Conservation (phyloP, 1,140 invertebrate species). For the Drosophila aff. region DNA sequence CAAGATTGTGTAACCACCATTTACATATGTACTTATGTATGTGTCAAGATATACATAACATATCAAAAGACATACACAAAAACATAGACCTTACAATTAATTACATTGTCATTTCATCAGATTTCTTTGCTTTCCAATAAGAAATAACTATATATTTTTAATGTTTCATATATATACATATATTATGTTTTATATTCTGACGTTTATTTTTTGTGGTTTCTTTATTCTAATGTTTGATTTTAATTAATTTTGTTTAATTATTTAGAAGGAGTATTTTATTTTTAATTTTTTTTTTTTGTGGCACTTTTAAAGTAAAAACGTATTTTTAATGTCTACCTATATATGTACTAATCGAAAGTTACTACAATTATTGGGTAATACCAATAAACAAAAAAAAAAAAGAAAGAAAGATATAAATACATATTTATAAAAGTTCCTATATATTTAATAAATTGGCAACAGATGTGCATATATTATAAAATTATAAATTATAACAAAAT, state of each 20-base stretch:
- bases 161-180: background rate
- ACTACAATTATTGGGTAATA: conserved; percentile 59
- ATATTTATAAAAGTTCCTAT: conserved; percentile 77
- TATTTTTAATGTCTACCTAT: conserved; percentile 34
- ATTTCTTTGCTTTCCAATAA: background rate
- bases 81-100: background rate
- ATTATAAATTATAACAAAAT: conserved; percentile 60
- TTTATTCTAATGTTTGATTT: background rate
- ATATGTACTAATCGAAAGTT: conserved; percentile 63
- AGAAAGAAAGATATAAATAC: conserved; percentile 49
- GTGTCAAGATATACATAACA: conserved; percentile 31
- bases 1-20: conserved; percentile 23
- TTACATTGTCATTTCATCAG: background rate
- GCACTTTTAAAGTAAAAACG: conserved; percentile 5
- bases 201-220: background rate
- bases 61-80: conserved; percentile 28
- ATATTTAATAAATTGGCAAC: conserved; percentile 71
- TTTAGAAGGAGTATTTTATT: background rate
- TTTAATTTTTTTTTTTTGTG: background rate
- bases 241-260: background rate
- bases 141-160: background rate
- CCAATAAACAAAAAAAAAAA: conserved; percentile 33
- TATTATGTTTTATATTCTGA: background rate
- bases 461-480: conserved; percentile 80
- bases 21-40: conserved; percentile 18